phyloP scores from a whole-genome alignment of 2,113 vertebrate species.

The Esox niger region DNA sequence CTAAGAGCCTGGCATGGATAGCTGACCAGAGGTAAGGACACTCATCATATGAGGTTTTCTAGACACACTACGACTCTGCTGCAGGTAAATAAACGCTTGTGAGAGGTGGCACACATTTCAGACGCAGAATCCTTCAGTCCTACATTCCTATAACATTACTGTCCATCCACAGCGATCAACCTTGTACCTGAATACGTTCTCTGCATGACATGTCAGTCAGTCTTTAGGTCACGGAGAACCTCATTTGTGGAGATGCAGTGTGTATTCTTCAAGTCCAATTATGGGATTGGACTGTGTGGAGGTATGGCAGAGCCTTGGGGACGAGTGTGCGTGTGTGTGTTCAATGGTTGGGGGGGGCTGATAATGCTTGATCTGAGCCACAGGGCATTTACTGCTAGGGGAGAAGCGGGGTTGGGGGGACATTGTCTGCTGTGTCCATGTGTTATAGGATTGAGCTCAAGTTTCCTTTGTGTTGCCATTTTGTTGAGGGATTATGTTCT shows the following conservation, averaged over 20 bases:
- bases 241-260: not conserved
- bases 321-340: conserved; percentile 17
- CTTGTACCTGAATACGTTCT: not conserved
- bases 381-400: conserved; percentile 67
- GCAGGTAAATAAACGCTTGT: too few relatives aligned
- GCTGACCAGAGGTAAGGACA: too few relatives aligned
- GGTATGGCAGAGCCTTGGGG: conserved; percentile 43
- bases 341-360: conserved; percentile 39
- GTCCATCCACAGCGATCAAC: not conserved
- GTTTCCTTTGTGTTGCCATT: conserved; percentile 80
- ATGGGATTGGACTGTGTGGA: conserved; percentile 34
- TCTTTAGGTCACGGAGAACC: not conserved
- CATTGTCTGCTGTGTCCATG: conserved; percentile 72
- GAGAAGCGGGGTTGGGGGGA: conserved; percentile 51
- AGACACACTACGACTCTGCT: too few relatives aligned
- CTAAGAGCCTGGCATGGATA: too few relatives aligned
- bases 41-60: too few relatives aligned
- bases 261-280: not conserved
- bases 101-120: not conserved
- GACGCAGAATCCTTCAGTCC: not conserved
- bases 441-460: conserved; percentile 79
- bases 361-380: conserved; percentile 74
- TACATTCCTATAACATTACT: not conserved
- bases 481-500: conserved; percentile 80
- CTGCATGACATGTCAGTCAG: not conserved